These are phyloP conservation scores for Rhizoglyphus robini DNA, from an alignment of 1,140 invertebrate genomes.

Conservation along the genomic window DNA sequence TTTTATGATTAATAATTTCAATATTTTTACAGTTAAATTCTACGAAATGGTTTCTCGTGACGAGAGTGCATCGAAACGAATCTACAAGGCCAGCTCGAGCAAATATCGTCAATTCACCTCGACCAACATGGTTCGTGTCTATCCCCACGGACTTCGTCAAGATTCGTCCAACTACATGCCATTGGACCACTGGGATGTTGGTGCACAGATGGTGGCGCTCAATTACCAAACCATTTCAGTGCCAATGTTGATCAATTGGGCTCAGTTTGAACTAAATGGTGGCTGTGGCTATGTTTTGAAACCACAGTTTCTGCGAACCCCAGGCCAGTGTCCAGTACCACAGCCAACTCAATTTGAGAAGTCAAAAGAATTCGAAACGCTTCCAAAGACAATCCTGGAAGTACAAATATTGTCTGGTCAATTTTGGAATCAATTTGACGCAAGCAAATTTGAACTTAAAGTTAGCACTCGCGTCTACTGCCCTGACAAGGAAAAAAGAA, in stretches of 20 bases:
- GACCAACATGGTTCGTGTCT: constrained; percentile 41
- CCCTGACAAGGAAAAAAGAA: background rate
- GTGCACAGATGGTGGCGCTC: constrained; percentile 45
- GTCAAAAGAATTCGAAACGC: background rate
- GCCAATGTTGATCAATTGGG: constrained; percentile 43
- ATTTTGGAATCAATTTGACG: background rate
- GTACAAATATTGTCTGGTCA: constrained; percentile 8
- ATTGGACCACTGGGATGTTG: constrained; percentile 42
- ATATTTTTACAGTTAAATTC: constrained; percentile 27
- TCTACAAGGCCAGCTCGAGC: constrained; percentile 30
- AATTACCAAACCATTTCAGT: constrained; percentile 45
- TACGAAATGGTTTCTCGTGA: constrained; percentile 42
- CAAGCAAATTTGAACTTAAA: background rate
- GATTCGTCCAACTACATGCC: constrained; percentile 46
- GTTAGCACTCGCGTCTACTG: background rate
- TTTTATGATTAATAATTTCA: background rate
- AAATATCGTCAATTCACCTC: constrained; percentile 37
- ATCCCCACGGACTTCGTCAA: constrained; percentile 43
- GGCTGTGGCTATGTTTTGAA: constrained; percentile 52
- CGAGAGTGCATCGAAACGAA: constrained; percentile 39
- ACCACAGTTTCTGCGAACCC: constrained; percentile 33
- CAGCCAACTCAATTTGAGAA: background rate
- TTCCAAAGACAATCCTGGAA: background rate
- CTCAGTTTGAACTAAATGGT: constrained; percentile 48
- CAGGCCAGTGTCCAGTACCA: too few species aligned